These are phyloP conservation scores for Zeuzera pyrina DNA, from an alignment of 2,888 invertebrate species.

Conservation along the genomic window DNA sequence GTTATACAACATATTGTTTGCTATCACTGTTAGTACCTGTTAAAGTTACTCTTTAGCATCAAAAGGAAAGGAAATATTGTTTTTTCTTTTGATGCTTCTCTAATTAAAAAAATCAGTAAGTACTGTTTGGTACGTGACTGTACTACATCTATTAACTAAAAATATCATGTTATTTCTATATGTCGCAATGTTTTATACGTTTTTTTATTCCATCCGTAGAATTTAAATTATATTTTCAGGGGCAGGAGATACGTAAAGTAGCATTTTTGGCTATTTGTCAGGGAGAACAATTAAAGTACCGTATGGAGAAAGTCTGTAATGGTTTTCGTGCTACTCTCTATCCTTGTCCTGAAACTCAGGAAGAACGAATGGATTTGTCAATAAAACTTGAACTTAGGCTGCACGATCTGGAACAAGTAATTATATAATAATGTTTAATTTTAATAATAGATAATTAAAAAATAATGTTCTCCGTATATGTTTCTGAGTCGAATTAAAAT, in stretches of 20 bases:
- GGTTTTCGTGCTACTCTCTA: slow-evolving; percentile 92
- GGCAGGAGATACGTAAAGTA: slow-evolving; percentile 85
- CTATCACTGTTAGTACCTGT: too few relatives aligned
- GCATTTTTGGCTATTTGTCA: slow-evolving; percentile 89
- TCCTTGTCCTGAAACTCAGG: slow-evolving; percentile 85
- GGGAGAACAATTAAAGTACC: slow-evolving; percentile 85
- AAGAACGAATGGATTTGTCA: slow-evolving; percentile 84
- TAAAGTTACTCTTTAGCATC: too few relatives aligned
- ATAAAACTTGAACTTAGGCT: slow-evolving; percentile 83
- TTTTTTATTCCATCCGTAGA: too few relatives aligned
- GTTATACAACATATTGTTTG: too few relatives aligned
- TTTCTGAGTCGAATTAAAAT: too few relatives aligned
- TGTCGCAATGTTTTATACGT: too few relatives aligned
- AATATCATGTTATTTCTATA: too few relatives aligned
- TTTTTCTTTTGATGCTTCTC: too few relatives aligned
- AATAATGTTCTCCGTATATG: slow-evolving; percentile 2
- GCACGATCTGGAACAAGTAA: slow-evolving; percentile 82
- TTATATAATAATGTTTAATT: neutral
- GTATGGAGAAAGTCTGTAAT: slow-evolving; percentile 89
- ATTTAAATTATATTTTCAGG: slow-evolving; percentile 73
- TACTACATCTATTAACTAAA: too few relatives aligned
- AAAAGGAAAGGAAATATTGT: too few relatives aligned
- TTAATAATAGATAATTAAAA: neutral
- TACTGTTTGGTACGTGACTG: too few relatives aligned
- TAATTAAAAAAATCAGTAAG: too few relatives aligned